Conservation (phyloP, 2,113 vertebrate genomes). For the Pandion haliaetus region DNA sequence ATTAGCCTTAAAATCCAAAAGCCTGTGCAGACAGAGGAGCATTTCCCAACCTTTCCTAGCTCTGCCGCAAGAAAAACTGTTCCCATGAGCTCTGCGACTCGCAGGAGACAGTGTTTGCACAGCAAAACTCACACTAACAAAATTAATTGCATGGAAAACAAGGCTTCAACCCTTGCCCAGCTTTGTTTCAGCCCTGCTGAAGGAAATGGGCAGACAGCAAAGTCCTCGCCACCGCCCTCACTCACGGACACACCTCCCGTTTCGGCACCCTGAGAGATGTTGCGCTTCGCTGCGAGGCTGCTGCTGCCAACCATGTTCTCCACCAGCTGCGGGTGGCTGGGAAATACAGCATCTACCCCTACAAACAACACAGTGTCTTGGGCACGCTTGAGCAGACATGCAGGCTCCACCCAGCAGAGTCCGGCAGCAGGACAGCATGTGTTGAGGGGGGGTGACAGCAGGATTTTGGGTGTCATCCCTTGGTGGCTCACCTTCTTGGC, state of each 20-base stretch:
- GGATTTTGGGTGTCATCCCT: neutral
- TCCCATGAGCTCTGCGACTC: accelerated
- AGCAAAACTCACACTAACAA: neutral
- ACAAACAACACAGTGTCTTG: accelerated
- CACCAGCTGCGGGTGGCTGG: neutral
- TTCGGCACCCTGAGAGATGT: neutral
- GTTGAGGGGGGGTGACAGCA: neutral
- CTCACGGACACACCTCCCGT: neutral
- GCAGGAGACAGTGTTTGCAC: accelerated
- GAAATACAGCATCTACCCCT: neutral
- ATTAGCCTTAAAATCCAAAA: neutral
- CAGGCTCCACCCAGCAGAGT: neutral
- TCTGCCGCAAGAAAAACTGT: neutral
- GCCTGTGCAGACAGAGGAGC: neutral
- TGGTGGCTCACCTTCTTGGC: neutral
- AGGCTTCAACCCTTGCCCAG: neutral
- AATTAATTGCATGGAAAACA: accelerated
- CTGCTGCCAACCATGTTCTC: neutral
- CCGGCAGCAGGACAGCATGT: neutral
- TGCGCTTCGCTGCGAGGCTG: accelerated
- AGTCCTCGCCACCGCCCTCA: accelerated
- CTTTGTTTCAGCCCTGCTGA: neutral
- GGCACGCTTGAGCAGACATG: accelerated
- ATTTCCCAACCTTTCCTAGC: neutral
- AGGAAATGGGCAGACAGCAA: accelerated